Evolutionary conservation across 2,113 vertebrate species (phyloP).

Genomic region (Laticauda colubrina): DNA sequence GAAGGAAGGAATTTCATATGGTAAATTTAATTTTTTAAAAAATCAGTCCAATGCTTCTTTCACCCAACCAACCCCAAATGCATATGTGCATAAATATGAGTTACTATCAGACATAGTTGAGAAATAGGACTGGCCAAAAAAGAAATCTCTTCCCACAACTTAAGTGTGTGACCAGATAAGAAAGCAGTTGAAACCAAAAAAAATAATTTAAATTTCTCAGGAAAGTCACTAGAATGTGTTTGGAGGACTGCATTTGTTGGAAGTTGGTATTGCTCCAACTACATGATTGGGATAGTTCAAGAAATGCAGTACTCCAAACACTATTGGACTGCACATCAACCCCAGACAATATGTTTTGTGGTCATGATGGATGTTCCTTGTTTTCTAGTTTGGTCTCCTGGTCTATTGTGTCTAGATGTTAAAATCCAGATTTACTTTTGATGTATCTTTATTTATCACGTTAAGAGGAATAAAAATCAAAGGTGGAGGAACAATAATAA

Average conservation of each 20-base stretch:
- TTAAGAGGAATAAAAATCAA: not conserved
- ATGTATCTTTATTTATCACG: not conserved
- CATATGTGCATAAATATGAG: not conserved
- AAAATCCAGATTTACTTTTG: not conserved
- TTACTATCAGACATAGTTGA: not conserved
- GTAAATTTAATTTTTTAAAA: not conserved
- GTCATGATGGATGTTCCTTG: not conserved
- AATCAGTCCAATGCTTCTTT: not conserved
- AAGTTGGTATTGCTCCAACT: not conserved
- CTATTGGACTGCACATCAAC: not conserved
- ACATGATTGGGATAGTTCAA: rapidly evolving
- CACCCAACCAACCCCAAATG: not conserved
- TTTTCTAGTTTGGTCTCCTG: not conserved
- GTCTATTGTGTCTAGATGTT: not conserved
- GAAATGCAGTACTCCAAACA: not conserved
- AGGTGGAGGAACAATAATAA: not conserved
- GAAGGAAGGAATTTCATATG: not conserved
- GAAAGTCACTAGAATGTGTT: not conserved
- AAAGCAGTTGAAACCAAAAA: not conserved
- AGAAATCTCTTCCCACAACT: not conserved
- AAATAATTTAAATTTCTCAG: not conserved
- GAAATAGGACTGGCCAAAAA: not conserved
- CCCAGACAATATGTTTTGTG: not conserved
- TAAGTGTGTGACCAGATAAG: not conserved
- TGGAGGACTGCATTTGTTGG: too few species aligned